Conservation (phyloP, 2,888 invertebrate genomes). For the Pediacus dermestoides region DNA sequence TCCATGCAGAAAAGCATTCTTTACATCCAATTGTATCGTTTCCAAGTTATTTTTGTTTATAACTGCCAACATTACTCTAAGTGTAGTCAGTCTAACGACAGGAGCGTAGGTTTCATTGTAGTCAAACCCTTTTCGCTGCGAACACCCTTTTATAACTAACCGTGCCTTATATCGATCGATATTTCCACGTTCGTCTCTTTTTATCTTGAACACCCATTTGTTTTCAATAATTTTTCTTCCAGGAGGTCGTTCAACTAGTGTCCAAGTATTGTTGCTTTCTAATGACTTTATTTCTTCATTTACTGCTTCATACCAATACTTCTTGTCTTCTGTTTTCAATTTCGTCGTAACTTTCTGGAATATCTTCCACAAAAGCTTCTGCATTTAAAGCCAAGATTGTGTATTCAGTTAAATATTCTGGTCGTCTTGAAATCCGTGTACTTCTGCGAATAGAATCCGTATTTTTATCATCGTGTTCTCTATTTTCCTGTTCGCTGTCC, state of each 20-base stretch:
- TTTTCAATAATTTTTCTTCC: not conserved
- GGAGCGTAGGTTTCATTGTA: too few relatives aligned
- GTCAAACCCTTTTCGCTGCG: not conserved
- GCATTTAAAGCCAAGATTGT: not conserved
- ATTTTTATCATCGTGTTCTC: too few relatives aligned
- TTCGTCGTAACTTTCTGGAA: not conserved
- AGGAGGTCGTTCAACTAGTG: not conserved
- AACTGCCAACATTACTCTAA: too few relatives aligned
- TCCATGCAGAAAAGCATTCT: too few relatives aligned
- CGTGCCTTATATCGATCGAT: not conserved
- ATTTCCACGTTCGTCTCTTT: constrained; percentile 1
- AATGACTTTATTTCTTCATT: not conserved
- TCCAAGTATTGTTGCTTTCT: not conserved
- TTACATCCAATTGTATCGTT: too few relatives aligned
- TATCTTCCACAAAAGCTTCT: constrained; percentile 1
- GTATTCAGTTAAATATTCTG: not conserved
- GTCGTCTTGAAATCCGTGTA: too few relatives aligned
- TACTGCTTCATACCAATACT: not conserved
- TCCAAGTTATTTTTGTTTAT: too few relatives aligned
- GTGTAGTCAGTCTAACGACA: not conserved
- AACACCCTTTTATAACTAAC: not conserved
- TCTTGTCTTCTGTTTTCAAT: constrained; percentile 1
- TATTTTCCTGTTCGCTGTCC: too few relatives aligned
- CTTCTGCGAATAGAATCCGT: too few relatives aligned
- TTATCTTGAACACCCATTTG: not conserved